These are phyloP conservation scores for Marasmarcha lunaedactyla DNA, from an alignment of 2,888 invertebrate species.

Conservation along the genomic window DNA sequence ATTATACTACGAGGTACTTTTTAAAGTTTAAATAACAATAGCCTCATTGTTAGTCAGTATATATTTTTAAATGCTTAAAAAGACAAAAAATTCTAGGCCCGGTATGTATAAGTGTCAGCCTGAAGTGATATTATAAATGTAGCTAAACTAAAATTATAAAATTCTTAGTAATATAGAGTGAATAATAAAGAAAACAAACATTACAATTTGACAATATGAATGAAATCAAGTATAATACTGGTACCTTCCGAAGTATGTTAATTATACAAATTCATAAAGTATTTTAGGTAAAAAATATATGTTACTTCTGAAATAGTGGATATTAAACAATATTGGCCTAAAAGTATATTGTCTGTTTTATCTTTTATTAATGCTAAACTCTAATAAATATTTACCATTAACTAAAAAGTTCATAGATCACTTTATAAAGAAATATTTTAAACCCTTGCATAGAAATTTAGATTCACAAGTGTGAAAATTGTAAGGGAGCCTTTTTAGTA, in stretches of 20 bases:
- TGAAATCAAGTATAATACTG: constrained; percentile 20
- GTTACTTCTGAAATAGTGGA: constrained; percentile 17
- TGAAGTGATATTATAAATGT: constrained; percentile 52
- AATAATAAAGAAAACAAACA: constrained; percentile 22
- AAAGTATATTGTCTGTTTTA: constrained; percentile 20
- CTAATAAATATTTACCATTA: too few species aligned
- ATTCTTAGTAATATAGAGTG: constrained; percentile 16
- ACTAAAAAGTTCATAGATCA: too few species aligned
- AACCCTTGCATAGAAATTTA: too few species aligned
- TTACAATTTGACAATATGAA: constrained; percentile 51
- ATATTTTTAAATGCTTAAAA: constrained; percentile 39
- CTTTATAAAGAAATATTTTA: too few species aligned
- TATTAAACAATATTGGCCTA: constrained; percentile 21
- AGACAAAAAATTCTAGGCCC: constrained; percentile 35
- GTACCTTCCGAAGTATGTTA: too few species aligned
- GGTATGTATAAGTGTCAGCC: constrained; percentile 24
- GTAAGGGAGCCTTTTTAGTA: too few species aligned
- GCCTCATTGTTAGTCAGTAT: too few species aligned
- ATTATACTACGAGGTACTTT: too few species aligned
- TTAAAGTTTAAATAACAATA: too few species aligned
- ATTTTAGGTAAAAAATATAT: constrained; percentile 18
- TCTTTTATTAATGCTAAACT: background rate
- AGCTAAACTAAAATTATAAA: constrained; percentile 31
- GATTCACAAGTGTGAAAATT: too few species aligned
- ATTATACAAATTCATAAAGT: too few species aligned